phyloP scores from a whole-genome alignment of 2,888 invertebrate genomes.

The Ptilodon capucinus region DNA sequence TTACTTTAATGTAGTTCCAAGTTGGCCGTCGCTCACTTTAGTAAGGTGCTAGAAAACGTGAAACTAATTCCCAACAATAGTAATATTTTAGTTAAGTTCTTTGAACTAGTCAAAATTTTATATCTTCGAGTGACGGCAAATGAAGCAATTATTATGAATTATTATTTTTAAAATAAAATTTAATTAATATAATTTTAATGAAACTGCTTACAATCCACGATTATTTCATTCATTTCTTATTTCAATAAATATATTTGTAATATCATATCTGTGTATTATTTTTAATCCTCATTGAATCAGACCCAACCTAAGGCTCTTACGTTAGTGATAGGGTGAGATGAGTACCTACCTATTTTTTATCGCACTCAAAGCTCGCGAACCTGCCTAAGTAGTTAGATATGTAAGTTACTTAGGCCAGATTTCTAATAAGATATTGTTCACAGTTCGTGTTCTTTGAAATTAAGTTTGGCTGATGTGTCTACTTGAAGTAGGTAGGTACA shows the following conservation, averaged over 20 bases:
- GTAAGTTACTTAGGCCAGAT: too few species aligned
- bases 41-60: slow-evolving; percentile 62
- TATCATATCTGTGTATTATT: slow-evolving; percentile 58
- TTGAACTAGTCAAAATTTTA: slow-evolving; percentile 76
- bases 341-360: too few species aligned
- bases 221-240: slow-evolving; percentile 75
- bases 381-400: too few species aligned
- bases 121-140: slow-evolving; percentile 53
- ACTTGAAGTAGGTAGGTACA: too few species aligned
- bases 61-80: slow-evolving; percentile 18
- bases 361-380: too few species aligned
- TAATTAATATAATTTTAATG: slow-evolving; percentile 50
- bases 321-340: too few species aligned
- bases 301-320: slow-evolving; percentile 4
- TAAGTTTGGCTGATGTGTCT: too few species aligned
- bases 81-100: slow-evolving; percentile 34
- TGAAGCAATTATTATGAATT: slow-evolving; percentile 14
- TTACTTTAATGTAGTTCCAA: slow-evolving; percentile 24
- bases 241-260: slow-evolving; percentile 81
- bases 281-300: slow-evolving; percentile 12
- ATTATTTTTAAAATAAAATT: slow-evolving; percentile 49
- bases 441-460: too few species aligned
- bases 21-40: slow-evolving; percentile 35
- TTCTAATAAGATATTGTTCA: too few species aligned
- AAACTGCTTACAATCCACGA: slow-evolving; percentile 68